Evolutionary conservation across 1,140 invertebrate species (phyloP), one percentile per base, ranked within the genome.

Genomic region (Anagrus nilaparvatae): DNA sequence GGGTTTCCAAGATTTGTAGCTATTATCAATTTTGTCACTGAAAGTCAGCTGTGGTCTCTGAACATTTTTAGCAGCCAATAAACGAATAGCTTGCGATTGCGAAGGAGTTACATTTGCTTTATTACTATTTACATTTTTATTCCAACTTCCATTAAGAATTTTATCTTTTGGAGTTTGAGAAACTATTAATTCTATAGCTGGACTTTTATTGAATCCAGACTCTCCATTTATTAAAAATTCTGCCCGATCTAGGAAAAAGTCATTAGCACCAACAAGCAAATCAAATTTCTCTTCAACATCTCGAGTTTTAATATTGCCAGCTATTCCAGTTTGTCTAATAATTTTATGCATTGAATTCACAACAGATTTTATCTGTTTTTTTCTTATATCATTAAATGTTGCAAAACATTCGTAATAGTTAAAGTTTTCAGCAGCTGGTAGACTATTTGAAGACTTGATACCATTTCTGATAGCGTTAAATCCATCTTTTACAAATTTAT

Each of bases 21-120:
- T 77, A 54, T 96, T 96, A 59, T 94, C 85, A 27, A 95, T 77
- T 54, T 84, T 81, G 49, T 88, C 83, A 57, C 82, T 83, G 53
- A 96, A 97, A 36, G 70, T 77, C 25, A 83, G 58, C 61, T 96
- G 92, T 1, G 92, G 90, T 45, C 86, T 74, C 27, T 79, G 70
- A 43, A 89, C 78, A 58, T 86, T 83, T 56, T 81, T 80, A 3
- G 78, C 80, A 9, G 79, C 76, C 16, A 89, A 65, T 19, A 90
- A 70, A 48, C 72, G 70, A 40, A 80, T 70, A 5, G 70, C 54
- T 23, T 59, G 50, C 3, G 51, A 28, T 21, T 23, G 40, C n/a
- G 40, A 35, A 0, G 47, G 33, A 1, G 16, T 27, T 25, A 44
- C 25, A 28, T 19, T 6, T 14, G 35, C 16, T 12, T 44, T 42